These are phyloP conservation scores for Coelinius sp. DNA, from an alignment of 2,888 invertebrate genomes.

Conservation along the genomic window DNA sequence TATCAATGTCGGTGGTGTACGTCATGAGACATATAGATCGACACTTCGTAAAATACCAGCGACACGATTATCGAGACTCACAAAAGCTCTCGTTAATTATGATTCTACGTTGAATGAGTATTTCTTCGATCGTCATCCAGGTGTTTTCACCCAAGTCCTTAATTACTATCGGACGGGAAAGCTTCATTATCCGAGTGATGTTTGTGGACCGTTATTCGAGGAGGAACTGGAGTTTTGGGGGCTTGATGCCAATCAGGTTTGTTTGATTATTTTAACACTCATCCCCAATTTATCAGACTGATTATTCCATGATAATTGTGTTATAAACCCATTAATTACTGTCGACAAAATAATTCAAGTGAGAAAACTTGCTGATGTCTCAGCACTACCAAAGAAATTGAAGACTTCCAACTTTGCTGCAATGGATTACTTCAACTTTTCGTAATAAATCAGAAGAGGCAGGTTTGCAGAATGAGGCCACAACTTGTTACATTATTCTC, in stretches of 20 bases:
- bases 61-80: constrained; percentile 91
- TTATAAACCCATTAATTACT: not conserved
- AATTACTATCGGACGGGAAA: constrained; percentile 99
- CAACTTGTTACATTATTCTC: not conserved
- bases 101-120: constrained; percentile 99
- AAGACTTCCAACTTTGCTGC: not conserved
- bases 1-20: constrained; percentile 97
- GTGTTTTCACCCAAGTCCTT: constrained; percentile 95
- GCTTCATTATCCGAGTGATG: constrained; percentile 98
- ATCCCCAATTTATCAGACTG: too few species aligned
- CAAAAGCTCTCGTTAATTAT: constrained; percentile 98
- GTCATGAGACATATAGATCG: constrained; percentile 96
- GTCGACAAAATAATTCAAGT: constrained; percentile 1
- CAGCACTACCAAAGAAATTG: constrained; percentile 1
- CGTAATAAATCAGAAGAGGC: not conserved
- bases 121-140: constrained; percentile 98
- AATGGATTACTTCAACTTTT: constrained; percentile 1
- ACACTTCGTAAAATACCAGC: constrained; percentile 98
- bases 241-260: constrained; percentile 97
- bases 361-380: not conserved
- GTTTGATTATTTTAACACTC: too few species aligned
- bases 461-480: not conserved
- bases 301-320: not conserved
- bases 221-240: constrained; percentile 99
- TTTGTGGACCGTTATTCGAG: constrained; percentile 98